These are phyloP conservation scores for Drosophila antonietae DNA, from an alignment of 2,888 invertebrate genomes.

Conservation along the genomic window DNA sequence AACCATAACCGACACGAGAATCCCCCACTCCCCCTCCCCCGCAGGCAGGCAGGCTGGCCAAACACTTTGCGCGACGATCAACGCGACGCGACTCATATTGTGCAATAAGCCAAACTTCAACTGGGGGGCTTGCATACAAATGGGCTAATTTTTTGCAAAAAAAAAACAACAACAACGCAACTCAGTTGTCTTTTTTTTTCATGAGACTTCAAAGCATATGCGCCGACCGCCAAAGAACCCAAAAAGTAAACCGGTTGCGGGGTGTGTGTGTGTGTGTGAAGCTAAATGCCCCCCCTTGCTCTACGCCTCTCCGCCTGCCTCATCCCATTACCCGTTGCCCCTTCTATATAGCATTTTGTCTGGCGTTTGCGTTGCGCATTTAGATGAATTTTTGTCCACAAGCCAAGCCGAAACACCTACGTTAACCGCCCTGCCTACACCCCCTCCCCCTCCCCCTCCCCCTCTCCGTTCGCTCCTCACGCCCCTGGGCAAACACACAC, in stretches of 20 bases:
- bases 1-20: slow-evolving; percentile 83
- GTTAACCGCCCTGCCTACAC: neutral
- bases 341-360: slow-evolving; percentile 1
- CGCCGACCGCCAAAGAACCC: slow-evolving; percentile 70
- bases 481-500: neutral
- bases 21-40: neutral
- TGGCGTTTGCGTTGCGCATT: slow-evolving; percentile 69
- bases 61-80: slow-evolving; percentile 43
- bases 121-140: slow-evolving; percentile 74
- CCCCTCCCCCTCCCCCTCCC: neutral
- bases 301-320: neutral
- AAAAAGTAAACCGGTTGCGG: slow-evolving; percentile 70
- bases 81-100: slow-evolving; percentile 67
- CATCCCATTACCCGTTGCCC: neutral
- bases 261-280: slow-evolving; percentile 16
- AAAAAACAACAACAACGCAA: neutral
- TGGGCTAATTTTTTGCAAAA: slow-evolving; percentile 66
- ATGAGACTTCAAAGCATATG: slow-evolving; percentile 56
- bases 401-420: slow-evolving; percentile 69
- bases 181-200: neutral
- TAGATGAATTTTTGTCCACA: slow-evolving; percentile 74
- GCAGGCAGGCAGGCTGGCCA: neutral
- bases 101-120: slow-evolving; percentile 67
- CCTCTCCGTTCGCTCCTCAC: neutral
- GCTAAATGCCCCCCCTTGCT: slow-evolving; percentile 2